These are phyloP conservation scores for Psilopsiagon aymara DNA, from an alignment of 2,113 vertebrate species.

Conservation along the genomic window DNA sequence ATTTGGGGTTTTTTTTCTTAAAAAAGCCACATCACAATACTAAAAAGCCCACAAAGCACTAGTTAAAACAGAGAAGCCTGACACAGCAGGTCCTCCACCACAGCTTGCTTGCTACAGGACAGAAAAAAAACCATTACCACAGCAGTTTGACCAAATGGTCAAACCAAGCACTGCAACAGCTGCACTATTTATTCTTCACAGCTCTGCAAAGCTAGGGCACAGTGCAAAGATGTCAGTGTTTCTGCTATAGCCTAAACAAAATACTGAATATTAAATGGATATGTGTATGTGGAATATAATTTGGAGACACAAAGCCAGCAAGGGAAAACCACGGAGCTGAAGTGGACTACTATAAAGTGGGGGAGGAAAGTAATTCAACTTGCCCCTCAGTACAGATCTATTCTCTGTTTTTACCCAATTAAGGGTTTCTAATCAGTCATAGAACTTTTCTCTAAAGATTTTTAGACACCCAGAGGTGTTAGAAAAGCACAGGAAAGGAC, in stretches of 20 bases:
- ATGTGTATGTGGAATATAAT: neutral
- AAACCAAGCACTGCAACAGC: neutral
- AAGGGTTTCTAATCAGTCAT: neutral
- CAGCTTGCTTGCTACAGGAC: neutral
- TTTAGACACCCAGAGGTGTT: neutral
- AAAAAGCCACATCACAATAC: neutral
- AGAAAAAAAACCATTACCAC: neutral
- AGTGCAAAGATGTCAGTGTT: neutral
- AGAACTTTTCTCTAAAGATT: neutral
- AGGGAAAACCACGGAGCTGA: neutral
- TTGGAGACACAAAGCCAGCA: neutral
- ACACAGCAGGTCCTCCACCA: neutral
- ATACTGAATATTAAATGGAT: neutral
- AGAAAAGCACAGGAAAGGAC: neutral
- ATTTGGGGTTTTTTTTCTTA: neutral
- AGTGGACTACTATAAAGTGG: neutral
- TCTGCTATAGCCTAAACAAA: neutral
- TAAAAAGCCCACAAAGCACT: neutral
- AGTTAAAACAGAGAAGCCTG: neutral
- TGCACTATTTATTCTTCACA: neutral
- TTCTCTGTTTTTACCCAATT: neutral
- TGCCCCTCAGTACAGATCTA: neutral
- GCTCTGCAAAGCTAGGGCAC: neutral
- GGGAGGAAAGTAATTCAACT: neutral
- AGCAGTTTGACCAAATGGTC: conserved; percentile 34